These are phyloP conservation scores for Mystacides longicornis DNA, from an alignment of 2,888 invertebrate genomes.

Conservation along the genomic window DNA sequence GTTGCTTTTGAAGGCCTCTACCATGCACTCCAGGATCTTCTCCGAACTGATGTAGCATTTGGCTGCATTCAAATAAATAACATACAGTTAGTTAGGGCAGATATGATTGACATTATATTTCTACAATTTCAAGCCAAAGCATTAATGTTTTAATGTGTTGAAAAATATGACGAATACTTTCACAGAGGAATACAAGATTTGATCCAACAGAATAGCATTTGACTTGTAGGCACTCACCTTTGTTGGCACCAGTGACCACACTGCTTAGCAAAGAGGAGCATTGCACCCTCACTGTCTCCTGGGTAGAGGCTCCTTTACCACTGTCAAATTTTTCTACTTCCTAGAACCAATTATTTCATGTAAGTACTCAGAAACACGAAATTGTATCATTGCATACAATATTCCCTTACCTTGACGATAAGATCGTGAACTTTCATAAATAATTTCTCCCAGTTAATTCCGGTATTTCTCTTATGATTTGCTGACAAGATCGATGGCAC, in stretches of 20 bases:
- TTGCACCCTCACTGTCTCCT: conserved; percentile 36
- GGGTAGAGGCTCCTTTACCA: conserved; percentile 26
- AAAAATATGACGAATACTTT: too few relatives aligned
- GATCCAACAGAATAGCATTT: not conserved
- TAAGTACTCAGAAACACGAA: not conserved
- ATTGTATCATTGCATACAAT: not conserved
- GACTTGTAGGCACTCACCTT: conserved; percentile 34
- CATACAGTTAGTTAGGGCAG: too few relatives aligned
- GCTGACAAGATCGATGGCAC: conserved; percentile 37
- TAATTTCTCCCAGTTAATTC: conserved; percentile 42
- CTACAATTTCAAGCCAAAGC: too few relatives aligned
- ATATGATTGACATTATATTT: too few relatives aligned
- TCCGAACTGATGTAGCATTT: conserved; percentile 39
- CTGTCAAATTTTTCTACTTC: conserved; percentile 47
- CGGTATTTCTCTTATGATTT: conserved; percentile 36
- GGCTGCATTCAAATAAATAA: conserved; percentile 25
- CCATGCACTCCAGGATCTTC: conserved; percentile 37
- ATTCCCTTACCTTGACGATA: conserved; percentile 36
- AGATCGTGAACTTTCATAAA: conserved; percentile 41
- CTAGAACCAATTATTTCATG: conserved; percentile 32
- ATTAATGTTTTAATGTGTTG: too few relatives aligned
- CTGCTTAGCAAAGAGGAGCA: conserved; percentile 38
- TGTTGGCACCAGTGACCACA: conserved; percentile 42
- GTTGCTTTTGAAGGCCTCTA: conserved; percentile 37
- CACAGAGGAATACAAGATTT: too few relatives aligned